A percentile compares a stretch with the other conserved stretches of the same genome.
Evolutionary conservation across 2,888 invertebrate species (phyloP).

Genomic region (Sinodicranocentrus sp.): DNA sequence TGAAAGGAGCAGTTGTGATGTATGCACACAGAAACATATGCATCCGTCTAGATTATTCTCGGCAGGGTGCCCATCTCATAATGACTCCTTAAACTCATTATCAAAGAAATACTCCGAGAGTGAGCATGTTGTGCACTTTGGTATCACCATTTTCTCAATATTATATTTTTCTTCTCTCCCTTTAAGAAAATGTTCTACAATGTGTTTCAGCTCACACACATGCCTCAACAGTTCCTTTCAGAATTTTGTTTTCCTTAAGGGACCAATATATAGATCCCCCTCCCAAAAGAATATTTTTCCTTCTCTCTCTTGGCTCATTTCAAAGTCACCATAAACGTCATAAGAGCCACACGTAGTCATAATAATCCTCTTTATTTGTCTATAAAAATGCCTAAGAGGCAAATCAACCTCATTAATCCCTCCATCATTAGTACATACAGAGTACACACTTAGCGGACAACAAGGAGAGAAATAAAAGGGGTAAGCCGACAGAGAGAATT

Average conservation of each 20-base stretch:
- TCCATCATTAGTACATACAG: constrained; percentile 52
- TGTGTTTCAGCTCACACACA: constrained; percentile 22
- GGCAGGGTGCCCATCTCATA: constrained; percentile 71
- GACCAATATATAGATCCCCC: neutral
- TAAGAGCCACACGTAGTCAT: constrained; percentile 47
- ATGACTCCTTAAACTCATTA: constrained; percentile 76
- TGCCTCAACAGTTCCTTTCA: constrained; percentile 2
- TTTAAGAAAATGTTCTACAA: too few species aligned
- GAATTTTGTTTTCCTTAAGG: neutral
- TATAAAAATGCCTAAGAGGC: constrained; percentile 63
- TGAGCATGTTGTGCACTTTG: constrained; percentile 4
- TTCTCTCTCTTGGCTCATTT: constrained; percentile 8
- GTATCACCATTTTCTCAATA: constrained; percentile 21
- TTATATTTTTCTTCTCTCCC: too few species aligned
- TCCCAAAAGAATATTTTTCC: neutral
- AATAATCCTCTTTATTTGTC: constrained; percentile 61
- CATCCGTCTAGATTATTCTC: constrained; percentile 64
- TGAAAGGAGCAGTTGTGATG: too few species aligned
- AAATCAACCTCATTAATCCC: constrained; percentile 66
- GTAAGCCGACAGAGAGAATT: constrained; percentile 28
- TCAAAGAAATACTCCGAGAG: constrained; percentile 52
- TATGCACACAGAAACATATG: too few species aligned
- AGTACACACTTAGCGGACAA: constrained; percentile 21
- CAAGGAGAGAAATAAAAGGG: constrained; percentile 18
- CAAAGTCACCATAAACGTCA: constrained; percentile 56